Evolutionary conservation across 1,140 invertebrate species (phyloP), one percentile per base, ranked within the genome.

Genomic region (Nylanderia fulva): DNA sequence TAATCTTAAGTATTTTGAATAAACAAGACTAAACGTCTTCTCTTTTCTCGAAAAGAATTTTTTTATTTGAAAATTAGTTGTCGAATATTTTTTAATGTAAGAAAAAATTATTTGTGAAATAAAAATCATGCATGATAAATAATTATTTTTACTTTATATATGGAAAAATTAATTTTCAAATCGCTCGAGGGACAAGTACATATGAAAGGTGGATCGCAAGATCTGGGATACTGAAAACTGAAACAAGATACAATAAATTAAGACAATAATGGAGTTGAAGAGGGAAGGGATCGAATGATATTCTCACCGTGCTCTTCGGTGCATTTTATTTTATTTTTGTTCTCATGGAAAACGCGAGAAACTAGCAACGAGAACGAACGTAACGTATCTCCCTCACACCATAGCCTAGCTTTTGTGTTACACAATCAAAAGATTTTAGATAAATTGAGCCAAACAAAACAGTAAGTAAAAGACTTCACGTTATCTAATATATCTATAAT

Each of bases 401-500:
- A 92, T 91, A 88, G 88, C 88, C 79, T 93, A 94, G 92, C 92
- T 94, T 94, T 92, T 93, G 91, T 93, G 92, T 94, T 90, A 92
- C 90, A 93, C 86, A 52, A 79, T 79, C 45, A 86, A 92, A 93
- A 87, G 86, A 93, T 93, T 91, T 90, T 93, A 93, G 91, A 92
- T 93, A 92, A 93, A 91, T 93, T 88, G 90, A 91, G 90, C 91
- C 90, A 89, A 92, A 90, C 88, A 92, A 48, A 48, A 94, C 93
- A 94, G 93, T 94, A 94, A 94, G 93, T 94, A 94, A 93, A 93
- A 77, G 90, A 94, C 90, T 93, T 94, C 93, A 94, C 93, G 86
- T 85, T 94, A 94, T 89, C 91, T 92, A 93, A 88, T 93, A 91
- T 94, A 92, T 93, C 91, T 88, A 86, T 92, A 91, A 48, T 69